These are phyloP conservation scores for Recurvirostra avosetta DNA, from an alignment of 2,113 vertebrate genomes.

Conservation along the genomic window DNA sequence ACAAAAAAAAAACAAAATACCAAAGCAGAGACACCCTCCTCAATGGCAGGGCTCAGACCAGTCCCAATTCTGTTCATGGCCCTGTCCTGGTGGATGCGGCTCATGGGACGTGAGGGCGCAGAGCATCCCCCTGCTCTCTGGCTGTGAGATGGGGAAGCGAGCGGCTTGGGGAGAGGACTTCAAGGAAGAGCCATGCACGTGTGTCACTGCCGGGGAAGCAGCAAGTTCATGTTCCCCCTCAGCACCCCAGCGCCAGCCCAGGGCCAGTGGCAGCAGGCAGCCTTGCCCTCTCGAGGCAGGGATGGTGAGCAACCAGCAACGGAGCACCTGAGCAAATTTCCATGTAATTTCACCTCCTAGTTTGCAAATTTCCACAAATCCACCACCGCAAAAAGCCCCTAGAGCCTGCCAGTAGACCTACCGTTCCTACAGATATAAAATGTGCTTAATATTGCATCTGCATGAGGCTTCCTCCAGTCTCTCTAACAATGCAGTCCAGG, in stretches of 20 bases:
- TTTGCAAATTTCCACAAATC: background rate
- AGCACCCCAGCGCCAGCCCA: rapidly evolving
- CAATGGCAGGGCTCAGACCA: background rate
- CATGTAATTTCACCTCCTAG: background rate
- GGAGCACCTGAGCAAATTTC: background rate
- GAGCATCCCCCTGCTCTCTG: background rate
- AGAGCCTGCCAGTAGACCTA: background rate
- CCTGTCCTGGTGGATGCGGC: rapidly evolving
- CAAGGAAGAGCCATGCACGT: rapidly evolving
- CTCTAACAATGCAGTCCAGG: background rate
- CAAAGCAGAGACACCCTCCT: background rate
- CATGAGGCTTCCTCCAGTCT: background rate
- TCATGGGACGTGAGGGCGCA: rapidly evolving
- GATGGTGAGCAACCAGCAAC: background rate
- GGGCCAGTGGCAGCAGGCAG: background rate
- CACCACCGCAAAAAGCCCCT: background rate
- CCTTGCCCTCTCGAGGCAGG: background rate
- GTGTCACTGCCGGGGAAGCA: background rate
- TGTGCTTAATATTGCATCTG: rapidly evolving
- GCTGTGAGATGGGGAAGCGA: background rate
- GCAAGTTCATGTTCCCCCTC: background rate
- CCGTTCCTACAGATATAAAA: background rate
- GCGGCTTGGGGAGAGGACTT: rapidly evolving
- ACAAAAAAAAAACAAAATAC: background rate
- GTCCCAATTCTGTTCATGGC: background rate